Conservation (phyloP, 2,797 vertebrate species). For the Eulemur coronatus region DNA sequence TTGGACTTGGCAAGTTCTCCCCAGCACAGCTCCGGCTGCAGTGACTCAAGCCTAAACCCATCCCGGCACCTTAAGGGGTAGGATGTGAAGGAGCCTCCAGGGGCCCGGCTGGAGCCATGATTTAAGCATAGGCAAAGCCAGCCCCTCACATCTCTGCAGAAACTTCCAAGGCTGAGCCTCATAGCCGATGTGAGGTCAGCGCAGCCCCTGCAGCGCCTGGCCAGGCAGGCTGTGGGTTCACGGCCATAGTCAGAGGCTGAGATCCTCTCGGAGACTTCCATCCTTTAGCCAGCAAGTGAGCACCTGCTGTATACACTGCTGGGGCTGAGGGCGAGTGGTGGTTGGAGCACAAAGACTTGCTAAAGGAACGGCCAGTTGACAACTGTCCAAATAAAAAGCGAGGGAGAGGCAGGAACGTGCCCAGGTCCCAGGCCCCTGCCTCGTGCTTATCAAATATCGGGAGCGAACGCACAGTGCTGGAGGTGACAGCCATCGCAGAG, state of each 20-base stretch:
- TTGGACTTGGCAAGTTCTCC: neutral
- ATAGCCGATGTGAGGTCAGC: neutral
- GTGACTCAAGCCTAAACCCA: neutral
- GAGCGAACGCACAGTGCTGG: too few relatives aligned
- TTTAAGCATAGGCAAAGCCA: neutral
- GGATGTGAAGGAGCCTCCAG: neutral
- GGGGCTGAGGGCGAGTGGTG: neutral
- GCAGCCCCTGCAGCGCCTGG: neutral
- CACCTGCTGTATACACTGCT: neutral
- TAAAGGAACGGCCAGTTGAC: neutral
- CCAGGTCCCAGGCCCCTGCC: neutral
- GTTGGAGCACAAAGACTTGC: neutral
- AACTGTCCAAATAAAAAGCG: neutral
- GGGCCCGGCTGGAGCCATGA: neutral
- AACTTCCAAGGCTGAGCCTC: neutral
- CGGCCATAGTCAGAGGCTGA: neutral
- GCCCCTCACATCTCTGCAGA: neutral
- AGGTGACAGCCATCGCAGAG: neutral
- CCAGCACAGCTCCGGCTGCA: neutral
- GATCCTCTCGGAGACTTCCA: neutral
- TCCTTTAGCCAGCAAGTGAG: neutral
- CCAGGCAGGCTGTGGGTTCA: neutral
- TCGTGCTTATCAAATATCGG: neutral
- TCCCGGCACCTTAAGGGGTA: neutral
- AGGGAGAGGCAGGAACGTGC: too few relatives aligned